Percentiles rank a stretch among this genome's conserved stretches.
These are phyloP conservation scores for Etheostoma cragini DNA, from an alignment of 2,113 vertebrate genomes.

Conservation along the genomic window DNA sequence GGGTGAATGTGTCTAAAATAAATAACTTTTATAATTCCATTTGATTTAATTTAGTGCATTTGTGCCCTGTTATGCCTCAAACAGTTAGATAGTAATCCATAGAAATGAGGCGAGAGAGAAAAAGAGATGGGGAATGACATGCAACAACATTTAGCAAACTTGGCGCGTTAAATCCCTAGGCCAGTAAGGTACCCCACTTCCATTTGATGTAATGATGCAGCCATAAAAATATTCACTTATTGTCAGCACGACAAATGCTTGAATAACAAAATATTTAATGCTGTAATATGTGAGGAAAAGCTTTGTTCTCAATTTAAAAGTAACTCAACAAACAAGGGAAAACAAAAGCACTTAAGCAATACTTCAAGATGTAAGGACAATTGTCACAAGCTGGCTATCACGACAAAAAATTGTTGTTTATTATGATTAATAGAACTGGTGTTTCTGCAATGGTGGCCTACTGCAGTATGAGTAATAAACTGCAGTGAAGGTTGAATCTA, in stretches of 20 bases:
- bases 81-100: not conserved
- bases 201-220: slow-evolving; percentile 37
- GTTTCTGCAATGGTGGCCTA: not conserved
- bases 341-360: too few relatives aligned
- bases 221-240: slow-evolving; percentile 22
- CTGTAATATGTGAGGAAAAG: not conserved
- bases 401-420: slow-evolving; percentile 29
- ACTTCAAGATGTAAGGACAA: not conserved
- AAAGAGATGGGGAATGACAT: not conserved
- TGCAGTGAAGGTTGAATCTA: slow-evolving; percentile 41
- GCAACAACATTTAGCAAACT: not conserved
- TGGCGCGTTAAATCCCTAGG: slow-evolving; percentile 7
- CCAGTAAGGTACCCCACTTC: slow-evolving; percentile 14
- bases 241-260: not conserved
- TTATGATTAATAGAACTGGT: slow-evolving; percentile 14
- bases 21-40: not conserved
- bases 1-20: not conserved
- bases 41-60: not conserved
- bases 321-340: not conserved
- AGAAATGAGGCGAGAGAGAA: not conserved
- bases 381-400: slow-evolving; percentile 2
- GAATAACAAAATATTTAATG: slow-evolving; percentile 16
- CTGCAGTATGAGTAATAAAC: slow-evolving; percentile 27
- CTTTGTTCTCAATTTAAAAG: not conserved
- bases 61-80: not conserved